phyloP scores from a whole-genome alignment of 1,140 invertebrate species.

The Acyrthosiphon pisum region DNA sequence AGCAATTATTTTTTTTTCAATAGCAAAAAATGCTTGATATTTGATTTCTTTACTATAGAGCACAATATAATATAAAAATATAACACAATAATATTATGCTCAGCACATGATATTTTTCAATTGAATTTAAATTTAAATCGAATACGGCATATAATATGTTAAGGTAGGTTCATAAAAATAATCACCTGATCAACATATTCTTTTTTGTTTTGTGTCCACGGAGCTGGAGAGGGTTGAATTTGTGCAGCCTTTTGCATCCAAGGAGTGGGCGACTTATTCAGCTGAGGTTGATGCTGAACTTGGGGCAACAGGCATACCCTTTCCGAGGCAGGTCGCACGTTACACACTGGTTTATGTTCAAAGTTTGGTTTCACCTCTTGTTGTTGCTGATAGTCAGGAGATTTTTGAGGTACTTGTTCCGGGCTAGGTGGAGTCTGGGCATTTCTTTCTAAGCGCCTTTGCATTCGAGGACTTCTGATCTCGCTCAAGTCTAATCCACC shows the following conservation, averaged over 20 bases:
- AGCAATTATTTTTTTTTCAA: too few species aligned
- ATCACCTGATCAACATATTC: conserved; percentile 50
- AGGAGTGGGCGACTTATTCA: conserved; percentile 69
- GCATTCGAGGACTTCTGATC: conserved; percentile 88
- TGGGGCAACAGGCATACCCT: conserved; percentile 42
- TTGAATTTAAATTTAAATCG: neutral
- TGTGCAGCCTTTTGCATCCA: conserved; percentile 67
- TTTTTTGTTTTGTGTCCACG: conserved; percentile 64
- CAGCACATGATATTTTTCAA: too few species aligned
- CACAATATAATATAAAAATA: too few species aligned
- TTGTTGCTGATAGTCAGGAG: conserved; percentile 60
- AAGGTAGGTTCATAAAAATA: neutral
- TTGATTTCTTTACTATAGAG: too few species aligned
- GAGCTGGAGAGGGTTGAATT: conserved; percentile 64
- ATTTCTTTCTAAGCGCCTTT: conserved; percentile 75
- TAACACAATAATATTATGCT: too few species aligned
- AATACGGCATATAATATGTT: neutral
- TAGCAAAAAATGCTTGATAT: too few species aligned
- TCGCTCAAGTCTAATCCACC: conserved; percentile 88
- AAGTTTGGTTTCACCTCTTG: conserved; percentile 57
- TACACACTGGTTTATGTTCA: conserved; percentile 43
- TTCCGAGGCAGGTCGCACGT: conserved; percentile 15
- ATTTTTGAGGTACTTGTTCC: conserved; percentile 62
- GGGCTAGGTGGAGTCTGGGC: conserved; percentile 68
- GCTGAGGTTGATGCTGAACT: conserved; percentile 57